Evolutionary conservation across 2,797 vertebrate species (phyloP).

Genomic region (Moxostoma hubbsi): DNA sequence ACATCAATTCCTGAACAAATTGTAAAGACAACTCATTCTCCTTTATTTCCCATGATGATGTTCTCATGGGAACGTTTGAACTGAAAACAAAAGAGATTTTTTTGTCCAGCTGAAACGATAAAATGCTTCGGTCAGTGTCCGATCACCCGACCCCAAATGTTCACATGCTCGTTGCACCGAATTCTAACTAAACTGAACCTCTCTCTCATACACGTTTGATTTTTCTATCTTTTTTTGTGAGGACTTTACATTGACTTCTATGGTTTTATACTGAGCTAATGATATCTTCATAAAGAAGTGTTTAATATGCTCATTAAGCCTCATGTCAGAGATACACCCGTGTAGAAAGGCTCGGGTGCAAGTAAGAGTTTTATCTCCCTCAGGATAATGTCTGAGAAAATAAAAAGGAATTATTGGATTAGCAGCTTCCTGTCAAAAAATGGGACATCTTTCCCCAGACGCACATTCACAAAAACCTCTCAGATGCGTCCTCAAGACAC

Average conservation of each 20-base stretch:
- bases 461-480: not conserved
- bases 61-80: slow-evolving; percentile 4
- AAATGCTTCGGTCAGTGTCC: slow-evolving; percentile 11
- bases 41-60: not conserved
- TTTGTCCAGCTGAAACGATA: slow-evolving; percentile 27
- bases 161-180: not conserved
- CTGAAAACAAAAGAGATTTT: not conserved
- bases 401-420: slow-evolving; percentile 47
- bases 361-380: slow-evolving; percentile 5
- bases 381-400: slow-evolving; percentile 35
- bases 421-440: slow-evolving; percentile 22
- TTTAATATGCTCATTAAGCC: no score
- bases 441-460: not conserved
- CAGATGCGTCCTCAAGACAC: not conserved
- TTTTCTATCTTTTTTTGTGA: no score
- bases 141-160: not conserved
- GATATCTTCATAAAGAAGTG: no score
- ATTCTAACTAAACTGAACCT: not conserved
- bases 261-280: no score
- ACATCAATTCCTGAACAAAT: no score
- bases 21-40: not conserved
- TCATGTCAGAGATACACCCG: not conserved
- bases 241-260: no score
- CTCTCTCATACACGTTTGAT: no score
- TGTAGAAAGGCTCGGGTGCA: not conserved